Conservation (phyloP, 1,140 invertebrate species). For the Eriocheir sinensis region DNA sequence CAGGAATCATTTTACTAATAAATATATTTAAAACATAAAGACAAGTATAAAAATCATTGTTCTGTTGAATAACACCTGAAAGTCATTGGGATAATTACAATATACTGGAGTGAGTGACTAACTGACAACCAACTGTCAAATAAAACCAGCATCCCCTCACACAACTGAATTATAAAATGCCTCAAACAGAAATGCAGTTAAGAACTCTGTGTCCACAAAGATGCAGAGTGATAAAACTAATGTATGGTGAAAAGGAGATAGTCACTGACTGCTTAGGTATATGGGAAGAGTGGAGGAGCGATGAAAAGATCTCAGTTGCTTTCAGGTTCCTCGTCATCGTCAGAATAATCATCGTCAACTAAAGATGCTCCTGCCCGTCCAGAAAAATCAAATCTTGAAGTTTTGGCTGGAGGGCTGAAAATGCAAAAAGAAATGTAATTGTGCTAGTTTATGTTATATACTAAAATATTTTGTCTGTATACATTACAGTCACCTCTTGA, state of each 20-base stretch:
- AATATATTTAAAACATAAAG: too few species aligned
- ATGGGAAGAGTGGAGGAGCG: not conserved
- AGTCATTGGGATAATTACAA: not conserved
- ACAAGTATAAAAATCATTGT: not conserved
- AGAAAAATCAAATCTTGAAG: constrained; percentile 72
- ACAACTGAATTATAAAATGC: constrained; percentile 30
- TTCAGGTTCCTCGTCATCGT: constrained; percentile 62
- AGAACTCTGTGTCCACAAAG: not conserved
- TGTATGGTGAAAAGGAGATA: not conserved
- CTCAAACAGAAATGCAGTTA: not conserved
- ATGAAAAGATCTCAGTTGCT: constrained; percentile 26
- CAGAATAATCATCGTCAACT: constrained; percentile 72
- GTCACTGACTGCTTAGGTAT: not conserved
- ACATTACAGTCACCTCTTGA: too few species aligned
- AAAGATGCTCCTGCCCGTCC: constrained; percentile 60
- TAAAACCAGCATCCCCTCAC: not conserved
- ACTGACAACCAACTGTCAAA: not conserved
- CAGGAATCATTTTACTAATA: too few species aligned
- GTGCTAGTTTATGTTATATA: not conserved
- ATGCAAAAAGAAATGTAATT: not conserved
- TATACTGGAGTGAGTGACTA: not conserved
- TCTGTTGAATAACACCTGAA: constrained; percentile 13
- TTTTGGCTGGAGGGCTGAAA: constrained; percentile 69
- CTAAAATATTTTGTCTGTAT: too few species aligned
- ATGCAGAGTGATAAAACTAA: not conserved